Evolutionary conservation across 2,113 vertebrate genomes (phyloP), one percentile per base, ranked within the genome.

Genomic region (Spea multiplicata): DNA sequence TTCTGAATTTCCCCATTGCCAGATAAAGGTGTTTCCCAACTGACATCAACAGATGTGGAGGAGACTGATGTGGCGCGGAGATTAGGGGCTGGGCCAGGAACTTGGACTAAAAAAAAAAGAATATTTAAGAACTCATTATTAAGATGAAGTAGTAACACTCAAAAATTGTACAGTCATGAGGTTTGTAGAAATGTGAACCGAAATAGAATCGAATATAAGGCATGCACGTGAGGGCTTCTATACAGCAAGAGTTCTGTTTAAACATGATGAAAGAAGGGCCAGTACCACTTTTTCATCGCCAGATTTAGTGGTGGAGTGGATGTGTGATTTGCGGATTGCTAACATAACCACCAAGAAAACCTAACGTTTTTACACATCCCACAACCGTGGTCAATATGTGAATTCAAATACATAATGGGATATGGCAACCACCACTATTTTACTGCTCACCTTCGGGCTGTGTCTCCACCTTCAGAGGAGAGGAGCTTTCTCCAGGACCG

Each of bases 1-100:
- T 91, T 96, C 86, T 96, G 94, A 84, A 98, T 95, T 59, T 98
- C 96, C 0, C 96, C 96, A 2, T 97, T 98, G 83, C 95, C 96
- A 0, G 94, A 97, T 64, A 96, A 73, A 0, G 97, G 97, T 0
- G 91, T 94, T 66, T 96, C 95, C 97, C 97, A 99, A 49, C 84
- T 94, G 74, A 99, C 82, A 0, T 91, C 91, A 50, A 96, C 82
- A 0, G 96, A 95, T 9, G 92, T 93, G 1, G 97, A 94, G 0
- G 94, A 91, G 12, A 74, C 81, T 3, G 95, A 90, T 3, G 87
- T 85, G 0, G 91, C 96, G 50, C 93, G 93, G 77, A 99, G 91
- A 83, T 98, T 98, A 4, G 96, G 95, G 72, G 96, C 95, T 0
- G 97, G 96, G 5, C 96, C 96, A 2, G 97, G 96, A 2, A 99